Conservation (phyloP, 2,888 invertebrate species). For the Drosophila mimetica region DNA sequence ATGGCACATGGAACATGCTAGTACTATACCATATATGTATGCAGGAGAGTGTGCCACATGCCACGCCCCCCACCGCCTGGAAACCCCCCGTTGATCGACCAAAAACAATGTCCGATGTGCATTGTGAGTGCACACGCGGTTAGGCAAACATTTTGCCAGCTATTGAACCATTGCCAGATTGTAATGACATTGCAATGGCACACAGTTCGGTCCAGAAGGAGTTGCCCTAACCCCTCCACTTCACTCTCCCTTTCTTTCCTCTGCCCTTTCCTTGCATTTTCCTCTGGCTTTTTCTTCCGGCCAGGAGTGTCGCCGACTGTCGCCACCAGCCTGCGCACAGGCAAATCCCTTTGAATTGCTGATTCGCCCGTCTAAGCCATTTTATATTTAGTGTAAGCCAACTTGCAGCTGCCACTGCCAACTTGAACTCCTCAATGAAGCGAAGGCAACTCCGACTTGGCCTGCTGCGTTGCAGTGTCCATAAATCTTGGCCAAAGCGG, state of each 20-base stretch:
- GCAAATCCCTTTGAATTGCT: slow-evolving; percentile 74
- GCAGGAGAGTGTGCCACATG: neutral
- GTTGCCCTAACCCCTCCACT: neutral
- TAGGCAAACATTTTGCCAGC: slow-evolving; percentile 77
- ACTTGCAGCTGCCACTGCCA: slow-evolving; percentile 28
- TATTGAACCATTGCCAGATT: slow-evolving; percentile 76
- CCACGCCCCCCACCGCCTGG: slow-evolving; percentile 3
- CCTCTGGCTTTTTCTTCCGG: slow-evolving; percentile 5
- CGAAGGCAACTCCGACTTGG: slow-evolving; percentile 10
- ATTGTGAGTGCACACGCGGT: slow-evolving; percentile 67
- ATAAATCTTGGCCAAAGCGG: slow-evolving; percentile 75
- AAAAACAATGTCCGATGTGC: slow-evolving; percentile 55
- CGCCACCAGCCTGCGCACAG: no score
- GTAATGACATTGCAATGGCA: slow-evolving; percentile 66
- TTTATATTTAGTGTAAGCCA: slow-evolving; percentile 48
- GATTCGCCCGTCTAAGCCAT: slow-evolving; percentile 51
- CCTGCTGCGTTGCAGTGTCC: slow-evolving; percentile 52
- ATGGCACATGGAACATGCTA: slow-evolving; percentile 57
- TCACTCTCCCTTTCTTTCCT: neutral
- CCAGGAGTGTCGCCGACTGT: slow-evolving; percentile 35
- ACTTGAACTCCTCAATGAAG: slow-evolving; percentile 4
- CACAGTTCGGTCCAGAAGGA: slow-evolving; percentile 40
- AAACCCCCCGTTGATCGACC: slow-evolving; percentile 15
- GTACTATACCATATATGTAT: neutral
- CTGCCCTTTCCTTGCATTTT: neutral